Conservation (phyloP, 1,140 invertebrate species). For the Dinothrombium tinctorium region DNA sequence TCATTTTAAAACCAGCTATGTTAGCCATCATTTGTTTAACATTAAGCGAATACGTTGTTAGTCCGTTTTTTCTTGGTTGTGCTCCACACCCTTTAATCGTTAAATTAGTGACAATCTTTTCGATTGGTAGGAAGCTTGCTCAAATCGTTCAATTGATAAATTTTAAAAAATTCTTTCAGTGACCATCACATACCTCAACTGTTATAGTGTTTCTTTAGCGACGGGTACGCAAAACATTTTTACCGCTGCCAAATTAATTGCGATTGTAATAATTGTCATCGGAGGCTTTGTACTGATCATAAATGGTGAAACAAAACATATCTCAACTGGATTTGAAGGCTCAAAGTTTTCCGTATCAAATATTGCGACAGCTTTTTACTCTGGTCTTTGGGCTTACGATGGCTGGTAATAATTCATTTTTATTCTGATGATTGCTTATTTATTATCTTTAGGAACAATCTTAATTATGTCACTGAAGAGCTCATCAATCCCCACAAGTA, state of each 20-base stretch:
- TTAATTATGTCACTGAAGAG: conserved; percentile 97
- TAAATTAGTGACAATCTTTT: conserved; percentile 40
- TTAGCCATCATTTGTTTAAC: conserved; percentile 77
- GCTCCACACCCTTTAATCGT: conserved; percentile 39
- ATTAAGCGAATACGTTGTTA: conserved; percentile 64
- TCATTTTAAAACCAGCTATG: conserved; percentile 45
- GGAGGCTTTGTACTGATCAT: conserved; percentile 49
- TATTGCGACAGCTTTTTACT: conserved; percentile 28
- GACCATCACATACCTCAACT: conserved; percentile 63
- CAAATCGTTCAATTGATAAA: not conserved
- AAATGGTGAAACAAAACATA: conserved; percentile 30
- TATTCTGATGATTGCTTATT: conserved; percentile 6
- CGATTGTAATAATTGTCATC: conserved; percentile 48
- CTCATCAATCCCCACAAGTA: conserved; percentile 86
- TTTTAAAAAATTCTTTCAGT: conserved; percentile 26
- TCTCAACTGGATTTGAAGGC: conserved; percentile 22
- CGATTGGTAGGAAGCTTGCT: conserved; percentile 39
- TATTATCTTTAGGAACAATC: conserved; percentile 42
- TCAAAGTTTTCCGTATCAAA: conserved; percentile 18
- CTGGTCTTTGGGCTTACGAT: conserved; percentile 70
- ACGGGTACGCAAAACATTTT: conserved; percentile 68
- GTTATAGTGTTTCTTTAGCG: conserved; percentile 57
- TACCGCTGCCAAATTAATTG: conserved; percentile 65
- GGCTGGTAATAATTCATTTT: conserved; percentile 37
- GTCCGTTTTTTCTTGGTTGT: conserved; percentile 53